Percentiles rank a stretch among this genome's conserved stretches.
phyloP scores from a whole-genome alignment of 1,140 invertebrate species.

The Aethina tumida region DNA sequence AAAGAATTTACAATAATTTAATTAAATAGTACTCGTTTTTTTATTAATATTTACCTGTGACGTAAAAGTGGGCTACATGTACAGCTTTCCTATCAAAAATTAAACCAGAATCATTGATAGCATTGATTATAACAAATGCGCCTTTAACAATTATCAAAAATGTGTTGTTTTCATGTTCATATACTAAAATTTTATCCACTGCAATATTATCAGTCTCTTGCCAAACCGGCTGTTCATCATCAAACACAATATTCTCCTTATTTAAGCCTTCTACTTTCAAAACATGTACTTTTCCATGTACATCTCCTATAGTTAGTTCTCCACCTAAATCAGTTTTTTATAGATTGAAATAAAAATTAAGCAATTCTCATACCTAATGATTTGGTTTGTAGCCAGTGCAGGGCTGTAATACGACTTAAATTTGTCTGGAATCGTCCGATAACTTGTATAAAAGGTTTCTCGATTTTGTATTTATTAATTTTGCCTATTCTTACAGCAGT shows the following conservation, averaged over 20 bases:
- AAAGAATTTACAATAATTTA: slow-evolving; percentile 8
- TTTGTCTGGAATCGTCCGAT: slow-evolving; percentile 13
- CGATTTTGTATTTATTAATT: slow-evolving; percentile 3
- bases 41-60: slow-evolving; percentile 15
- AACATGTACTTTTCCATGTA: slow-evolving; percentile 18
- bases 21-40: slow-evolving; percentile 1
- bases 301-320: slow-evolving; percentile 16
- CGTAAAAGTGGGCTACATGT: slow-evolving; percentile 17
- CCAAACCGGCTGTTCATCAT: slow-evolving; percentile 16
- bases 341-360: slow-evolving; percentile 6
- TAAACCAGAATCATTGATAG: slow-evolving; percentile 11
- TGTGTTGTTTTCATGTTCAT: slow-evolving; percentile 10
- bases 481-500: slow-evolving; percentile 20
- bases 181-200: slow-evolving; percentile 17
- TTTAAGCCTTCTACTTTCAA: slow-evolving; percentile 14
- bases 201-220: slow-evolving; percentile 14
- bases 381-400: slow-evolving; percentile 19
- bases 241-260: slow-evolving; percentile 8
- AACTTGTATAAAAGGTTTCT: slow-evolving; percentile 9
- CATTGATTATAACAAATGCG: slow-evolving; percentile 17
- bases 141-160: slow-evolving; percentile 20
- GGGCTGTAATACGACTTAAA: slow-evolving; percentile 12
- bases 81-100: slow-evolving; percentile 15
- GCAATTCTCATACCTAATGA: slow-evolving; percentile 13
- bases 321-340: slow-evolving; percentile 8